Evolutionary conservation across 2,888 invertebrate species (phyloP).

Genomic region (Unio pictorum): DNA sequence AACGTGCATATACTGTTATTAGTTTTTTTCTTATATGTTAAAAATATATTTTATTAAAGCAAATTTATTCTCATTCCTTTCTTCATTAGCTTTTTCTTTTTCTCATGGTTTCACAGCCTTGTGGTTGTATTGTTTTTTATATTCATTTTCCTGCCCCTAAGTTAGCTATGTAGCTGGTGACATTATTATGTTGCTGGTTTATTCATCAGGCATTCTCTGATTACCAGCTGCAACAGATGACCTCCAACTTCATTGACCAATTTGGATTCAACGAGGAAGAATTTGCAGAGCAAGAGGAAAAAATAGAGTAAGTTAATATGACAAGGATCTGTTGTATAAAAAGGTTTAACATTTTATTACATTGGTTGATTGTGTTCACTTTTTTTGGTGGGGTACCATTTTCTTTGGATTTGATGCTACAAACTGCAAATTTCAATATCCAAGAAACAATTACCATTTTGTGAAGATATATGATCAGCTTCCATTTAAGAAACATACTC

Average conservation of each 20-base stretch:
- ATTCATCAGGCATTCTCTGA: conserved; percentile 75
- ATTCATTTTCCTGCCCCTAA: background rate
- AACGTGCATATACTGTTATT: no score
- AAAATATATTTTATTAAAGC: background rate
- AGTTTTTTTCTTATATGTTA: background rate
- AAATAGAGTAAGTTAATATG: conserved; percentile 67
- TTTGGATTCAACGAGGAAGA: conserved; percentile 79
- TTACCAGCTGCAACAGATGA: conserved; percentile 79
- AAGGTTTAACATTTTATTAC: background rate
- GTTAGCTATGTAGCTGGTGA: conserved; percentile 26
- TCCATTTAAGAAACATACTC: no score
- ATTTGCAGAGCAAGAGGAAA: conserved; percentile 77
- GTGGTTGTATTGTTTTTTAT: conserved; percentile 3
- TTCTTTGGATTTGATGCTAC: no score
- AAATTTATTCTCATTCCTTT: background rate
- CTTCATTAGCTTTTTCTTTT: background rate
- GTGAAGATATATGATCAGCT: no score
- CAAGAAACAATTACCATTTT: no score
- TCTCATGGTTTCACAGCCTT: background rate
- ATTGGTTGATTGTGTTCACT: no score
- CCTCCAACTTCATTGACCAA: conserved; percentile 77
- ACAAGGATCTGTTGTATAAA: background rate
- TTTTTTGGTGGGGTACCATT: no score
- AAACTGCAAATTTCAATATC: no score
- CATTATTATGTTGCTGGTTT: conserved; percentile 47